These are phyloP conservation scores for Galago senegalensis DNA, from an alignment of 2,797 vertebrate species.

Conservation along the genomic window DNA sequence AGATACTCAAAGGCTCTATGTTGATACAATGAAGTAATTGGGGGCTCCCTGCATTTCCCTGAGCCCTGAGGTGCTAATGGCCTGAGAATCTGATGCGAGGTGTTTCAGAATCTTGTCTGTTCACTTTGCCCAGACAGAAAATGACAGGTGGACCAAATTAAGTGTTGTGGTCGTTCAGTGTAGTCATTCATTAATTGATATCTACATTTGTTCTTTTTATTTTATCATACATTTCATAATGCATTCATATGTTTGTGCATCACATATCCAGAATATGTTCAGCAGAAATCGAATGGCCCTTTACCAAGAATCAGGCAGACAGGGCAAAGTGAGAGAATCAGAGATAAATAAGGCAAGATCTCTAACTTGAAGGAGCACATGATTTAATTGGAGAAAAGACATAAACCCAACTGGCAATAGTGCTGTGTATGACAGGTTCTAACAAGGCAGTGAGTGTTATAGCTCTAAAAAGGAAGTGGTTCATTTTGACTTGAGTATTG, in stretches of 20 bases:
- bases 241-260: background rate
- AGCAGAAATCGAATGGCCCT: background rate
- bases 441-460: background rate
- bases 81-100: background rate
- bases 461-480: background rate
- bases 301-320: background rate
- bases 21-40: background rate
- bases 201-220: background rate
- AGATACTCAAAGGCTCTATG: background rate
- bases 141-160: background rate
- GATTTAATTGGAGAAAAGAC: background rate
- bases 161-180: background rate
- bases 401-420: background rate
- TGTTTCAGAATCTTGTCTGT: background rate
- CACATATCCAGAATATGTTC: background rate
- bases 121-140: background rate
- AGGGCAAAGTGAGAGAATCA: background rate
- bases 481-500: conserved; percentile 7
- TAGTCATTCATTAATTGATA: background rate
- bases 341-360: background rate
- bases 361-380: background rate
- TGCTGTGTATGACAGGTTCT: background rate
- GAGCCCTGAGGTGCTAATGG: background rate
- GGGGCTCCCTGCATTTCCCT: background rate
- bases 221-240: background rate